phyloP scores from a whole-genome alignment of 2,888 invertebrate genomes.

The Trichopoda pennipes region DNA sequence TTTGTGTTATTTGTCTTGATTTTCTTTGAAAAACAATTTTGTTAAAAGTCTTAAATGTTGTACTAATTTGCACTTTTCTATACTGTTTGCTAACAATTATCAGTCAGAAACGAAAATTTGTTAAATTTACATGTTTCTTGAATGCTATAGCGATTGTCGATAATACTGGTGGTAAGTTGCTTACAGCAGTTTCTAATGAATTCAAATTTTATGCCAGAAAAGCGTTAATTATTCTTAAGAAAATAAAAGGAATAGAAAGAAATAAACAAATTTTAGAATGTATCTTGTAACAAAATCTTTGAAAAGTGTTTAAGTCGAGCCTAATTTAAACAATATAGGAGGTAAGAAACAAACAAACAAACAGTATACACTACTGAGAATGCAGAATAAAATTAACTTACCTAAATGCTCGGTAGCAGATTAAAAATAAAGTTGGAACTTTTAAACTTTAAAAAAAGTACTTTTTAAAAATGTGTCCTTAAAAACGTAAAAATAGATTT shows the following conservation, averaged over 20 bases:
- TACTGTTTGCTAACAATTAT: constrained; percentile 39
- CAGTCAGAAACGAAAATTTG: constrained; percentile 24
- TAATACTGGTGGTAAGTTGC: constrained; percentile 26
- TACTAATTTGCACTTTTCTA: constrained; percentile 51
- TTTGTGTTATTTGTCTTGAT: constrained; percentile 8
- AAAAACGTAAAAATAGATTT: not conserved
- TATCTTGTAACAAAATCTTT: constrained; percentile 1
- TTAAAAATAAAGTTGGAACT: no score
- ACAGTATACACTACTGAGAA: no score
- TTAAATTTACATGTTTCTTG: constrained; percentile 23
- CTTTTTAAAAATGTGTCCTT: not conserved
- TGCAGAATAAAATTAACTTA: no score
- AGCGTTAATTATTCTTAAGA: constrained; percentile 24
- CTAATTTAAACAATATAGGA: no score
- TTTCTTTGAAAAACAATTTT: not conserved
- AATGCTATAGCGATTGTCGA: constrained; percentile 4
- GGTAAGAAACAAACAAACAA: no score
- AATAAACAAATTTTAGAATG: not conserved
- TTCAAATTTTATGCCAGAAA: constrained; percentile 26
- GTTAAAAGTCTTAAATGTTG: not conserved
- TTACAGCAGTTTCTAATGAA: constrained; percentile 40
- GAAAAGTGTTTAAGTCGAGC: no score
- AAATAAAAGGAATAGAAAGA: not conserved
- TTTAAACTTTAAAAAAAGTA: not conserved
- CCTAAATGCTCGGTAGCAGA: no score